Evolutionary conservation across 2,113 vertebrate species (phyloP).

Genomic region (Siniperca knerii): DNA sequence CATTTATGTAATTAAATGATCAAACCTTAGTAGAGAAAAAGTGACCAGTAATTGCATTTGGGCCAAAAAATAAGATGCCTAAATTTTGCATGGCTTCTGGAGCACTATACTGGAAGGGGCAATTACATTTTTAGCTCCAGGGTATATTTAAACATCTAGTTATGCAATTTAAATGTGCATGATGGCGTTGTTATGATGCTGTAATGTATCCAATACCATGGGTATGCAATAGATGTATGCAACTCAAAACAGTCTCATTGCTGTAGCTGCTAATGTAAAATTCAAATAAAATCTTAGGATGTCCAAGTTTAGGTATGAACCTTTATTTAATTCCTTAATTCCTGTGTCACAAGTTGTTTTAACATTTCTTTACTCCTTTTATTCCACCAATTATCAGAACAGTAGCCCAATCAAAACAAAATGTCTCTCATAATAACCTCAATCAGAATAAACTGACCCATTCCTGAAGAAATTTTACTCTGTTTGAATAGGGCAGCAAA

Average conservation of each 20-base stretch:
- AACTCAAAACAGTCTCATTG: not conserved
- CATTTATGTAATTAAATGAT: slow-evolving; percentile 46
- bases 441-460: not conserved
- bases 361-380: not conserved
- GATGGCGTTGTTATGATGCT: not conserved
- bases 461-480: not conserved
- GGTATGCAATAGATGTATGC: not conserved
- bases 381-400: not conserved
- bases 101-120: not conserved
- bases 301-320: not conserved
- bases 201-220: not conserved
- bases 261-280: not conserved
- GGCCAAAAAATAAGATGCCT: slow-evolving; percentile 24
- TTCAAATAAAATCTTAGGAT: not conserved
- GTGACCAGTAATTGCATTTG: slow-evolving; percentile 42
- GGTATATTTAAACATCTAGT: slow-evolving; percentile 14
- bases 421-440: not conserved
- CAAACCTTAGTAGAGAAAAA: slow-evolving; percentile 18
- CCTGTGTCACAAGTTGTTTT: not conserved
- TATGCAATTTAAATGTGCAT: slow-evolving; percentile 4
- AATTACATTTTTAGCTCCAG: not conserved
- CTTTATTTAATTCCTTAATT: not conserved
- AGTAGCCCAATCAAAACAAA: not conserved
- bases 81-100: slow-evolving; percentile 16
- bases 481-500: not conserved